Base-by-base conservation (phyloP, 2,888 invertebrate species). In the Leptopilina drosophilae region DNA sequence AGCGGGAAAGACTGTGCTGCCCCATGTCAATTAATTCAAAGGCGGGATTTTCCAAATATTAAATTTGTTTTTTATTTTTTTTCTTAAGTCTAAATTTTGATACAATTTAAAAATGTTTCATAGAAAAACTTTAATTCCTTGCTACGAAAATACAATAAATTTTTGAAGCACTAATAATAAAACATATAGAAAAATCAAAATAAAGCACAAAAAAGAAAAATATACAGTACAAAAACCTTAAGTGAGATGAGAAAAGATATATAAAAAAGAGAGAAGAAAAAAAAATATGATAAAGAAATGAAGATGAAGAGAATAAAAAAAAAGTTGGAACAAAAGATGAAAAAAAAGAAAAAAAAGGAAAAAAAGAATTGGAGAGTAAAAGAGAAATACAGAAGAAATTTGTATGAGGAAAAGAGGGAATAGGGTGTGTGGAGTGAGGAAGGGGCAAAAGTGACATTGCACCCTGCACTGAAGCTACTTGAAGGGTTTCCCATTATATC, bases 401-500 rank as follows among this genome's bases (percentile, higher is more conserved):
- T 77, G 79, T 79, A 46, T 9, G 49, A 49, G 49, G 49, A 42
- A 42, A 42, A 42, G 42, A 49, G 49, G 46, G 46, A 11, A 9
- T 46, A 33, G 33, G 33, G 46, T 11, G 46, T 11, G 46, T 46
- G 46, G 46, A 12, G 49, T 9, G 9, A 77, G 77, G 83, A 81
- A 78, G 82, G 81, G 82, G 49, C 49, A 49, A 49, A 77, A 77
- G 78, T 42, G n/a, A 53, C 49, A 69, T 65, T 77, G 79, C 76
- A 76, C 69, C 64, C 82, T 81, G 69, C 80, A 82, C 77, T 82
- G 86, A 87, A 88, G 88, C 87, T 89, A 89, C 90, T 91, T 90
- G 89, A 90, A 89, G 90, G 91, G 90, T 88, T 91, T 91, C 91
- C 89, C 89, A 89, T 90, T 90, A 90, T 90, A 89, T 88, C 89